Percentiles rank a stretch among this genome's conserved stretches.
Conservation (phyloP, 2,113 vertebrate genomes). For the Callaeas wilsoni region DNA sequence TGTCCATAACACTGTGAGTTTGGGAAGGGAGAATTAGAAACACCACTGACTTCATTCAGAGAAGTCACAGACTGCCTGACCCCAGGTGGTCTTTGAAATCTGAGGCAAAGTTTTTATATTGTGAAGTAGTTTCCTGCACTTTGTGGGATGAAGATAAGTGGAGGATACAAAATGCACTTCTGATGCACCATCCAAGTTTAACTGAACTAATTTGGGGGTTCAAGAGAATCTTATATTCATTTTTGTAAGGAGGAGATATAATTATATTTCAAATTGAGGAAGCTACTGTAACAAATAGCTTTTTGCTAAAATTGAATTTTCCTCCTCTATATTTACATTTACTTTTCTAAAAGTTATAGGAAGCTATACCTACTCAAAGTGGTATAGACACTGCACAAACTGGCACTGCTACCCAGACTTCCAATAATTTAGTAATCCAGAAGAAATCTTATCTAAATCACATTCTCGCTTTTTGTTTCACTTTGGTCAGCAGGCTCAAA, state of each 20-base stretch:
- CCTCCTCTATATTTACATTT: background rate
- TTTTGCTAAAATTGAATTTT: background rate
- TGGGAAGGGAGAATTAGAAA: background rate
- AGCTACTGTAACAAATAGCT: background rate
- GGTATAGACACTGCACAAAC: background rate
- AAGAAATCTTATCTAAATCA: conserved; percentile 9
- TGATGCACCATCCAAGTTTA: background rate
- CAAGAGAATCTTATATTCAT: background rate
- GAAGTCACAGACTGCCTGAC: background rate
- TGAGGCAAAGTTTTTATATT: background rate
- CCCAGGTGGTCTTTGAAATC: background rate
- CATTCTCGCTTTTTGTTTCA: background rate
- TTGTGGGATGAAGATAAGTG: background rate
- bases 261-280: background rate
- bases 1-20: background rate
- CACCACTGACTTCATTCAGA: background rate
- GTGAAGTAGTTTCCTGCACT: background rate
- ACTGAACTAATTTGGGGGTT: background rate
- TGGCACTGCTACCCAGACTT: background rate
- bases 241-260: background rate
- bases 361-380: background rate
- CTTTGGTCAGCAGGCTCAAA: background rate
- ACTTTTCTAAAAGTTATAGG: background rate
- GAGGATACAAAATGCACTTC: rapidly evolving
- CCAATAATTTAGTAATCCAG: background rate